Conservation (phyloP, 2,113 vertebrate species). For the Lampris megalopsis region DNA sequence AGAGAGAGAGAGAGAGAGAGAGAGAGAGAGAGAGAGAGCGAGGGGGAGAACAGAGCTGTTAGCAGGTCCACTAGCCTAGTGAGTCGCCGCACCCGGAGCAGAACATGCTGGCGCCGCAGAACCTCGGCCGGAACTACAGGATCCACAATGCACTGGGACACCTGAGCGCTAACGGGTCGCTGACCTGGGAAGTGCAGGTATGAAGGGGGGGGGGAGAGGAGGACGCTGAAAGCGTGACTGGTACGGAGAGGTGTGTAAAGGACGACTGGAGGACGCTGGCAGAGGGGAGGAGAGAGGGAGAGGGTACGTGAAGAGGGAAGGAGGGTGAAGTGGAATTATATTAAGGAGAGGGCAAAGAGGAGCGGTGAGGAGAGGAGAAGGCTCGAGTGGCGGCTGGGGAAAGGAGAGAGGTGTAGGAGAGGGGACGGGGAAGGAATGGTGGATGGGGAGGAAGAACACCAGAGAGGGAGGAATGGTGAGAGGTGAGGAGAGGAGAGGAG, state of each 20-base stretch:
- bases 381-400: background rate
- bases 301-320: too few relatives aligned
- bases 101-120: constrained; percentile 74
- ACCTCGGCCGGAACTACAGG: constrained; percentile 66
- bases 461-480: background rate
- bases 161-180: constrained; percentile 29
- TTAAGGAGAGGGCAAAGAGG: background rate
- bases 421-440: background rate
- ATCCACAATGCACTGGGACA: constrained; percentile 70
- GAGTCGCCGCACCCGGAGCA: constrained; percentile 31
- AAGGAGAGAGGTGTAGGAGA: background rate
- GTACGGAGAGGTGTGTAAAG: background rate
- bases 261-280: background rate
- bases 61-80: constrained; percentile 18
- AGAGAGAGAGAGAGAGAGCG: constrained; percentile 28
- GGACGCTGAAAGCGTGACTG: background rate
- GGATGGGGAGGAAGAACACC: too few relatives aligned
- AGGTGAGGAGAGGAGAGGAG: constrained; percentile 16
- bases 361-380: background rate
- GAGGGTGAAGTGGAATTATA: too few relatives aligned
- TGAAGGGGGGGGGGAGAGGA: background rate
- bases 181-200: constrained; percentile 78
- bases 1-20: too few relatives aligned
- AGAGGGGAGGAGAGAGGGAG: background rate
- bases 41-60: constrained; percentile 39